Base-by-base conservation (phyloP, 2,888 invertebrate species). In the Pediacus dermestoides region DNA sequence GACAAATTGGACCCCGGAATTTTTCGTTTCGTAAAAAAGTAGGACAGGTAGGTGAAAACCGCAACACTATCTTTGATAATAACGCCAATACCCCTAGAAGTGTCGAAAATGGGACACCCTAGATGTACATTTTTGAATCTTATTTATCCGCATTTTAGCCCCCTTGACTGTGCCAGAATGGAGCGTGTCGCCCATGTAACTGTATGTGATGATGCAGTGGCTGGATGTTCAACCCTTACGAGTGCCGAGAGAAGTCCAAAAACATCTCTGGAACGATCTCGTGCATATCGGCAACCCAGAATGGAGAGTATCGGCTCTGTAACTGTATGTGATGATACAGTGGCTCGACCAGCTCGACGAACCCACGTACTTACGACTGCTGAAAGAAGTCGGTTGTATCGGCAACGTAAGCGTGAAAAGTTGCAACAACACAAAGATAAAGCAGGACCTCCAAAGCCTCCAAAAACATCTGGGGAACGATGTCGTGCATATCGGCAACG, bases 301-400 rank as follows among this genome's bases (percentile, higher is more conserved):
- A 18, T 18, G 21, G 21, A 18, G 21, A 6, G 21, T 18, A n/a
- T 18, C n/a, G 21, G n/a, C n/a, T n/a, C n/a, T n/a, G n/a, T n/a
- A 7, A 18, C n/a, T 18, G 21, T 18, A 18, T 18, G 21, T 18
- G 21, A 18, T 18, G 21, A 18, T 6, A n/a, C 21, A 18, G 21
- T 18, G 21, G 21, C 21, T 7, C 6, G 21, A 18, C 21, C 21
- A 18, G 6, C 21, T 18, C n/a, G n/a, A 18, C 21, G 6, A 18
- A 7, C 21, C n/a, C 6, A 18, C n/a, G 21, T n/a, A 18, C 21
- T 18, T 18, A 18, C 21, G 6, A 18, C 6, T 18, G 21, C 21
- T 18, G 21, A 18, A n/a, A 18, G n/a, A 18, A 18, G 21, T 18
- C 21, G 21, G 21, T 18, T 18, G 21, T 18, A 18, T 18, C 21